Evolutionary conservation across 2,888 invertebrate genomes (phyloP).

Genomic region (Osmoderma eremita): DNA sequence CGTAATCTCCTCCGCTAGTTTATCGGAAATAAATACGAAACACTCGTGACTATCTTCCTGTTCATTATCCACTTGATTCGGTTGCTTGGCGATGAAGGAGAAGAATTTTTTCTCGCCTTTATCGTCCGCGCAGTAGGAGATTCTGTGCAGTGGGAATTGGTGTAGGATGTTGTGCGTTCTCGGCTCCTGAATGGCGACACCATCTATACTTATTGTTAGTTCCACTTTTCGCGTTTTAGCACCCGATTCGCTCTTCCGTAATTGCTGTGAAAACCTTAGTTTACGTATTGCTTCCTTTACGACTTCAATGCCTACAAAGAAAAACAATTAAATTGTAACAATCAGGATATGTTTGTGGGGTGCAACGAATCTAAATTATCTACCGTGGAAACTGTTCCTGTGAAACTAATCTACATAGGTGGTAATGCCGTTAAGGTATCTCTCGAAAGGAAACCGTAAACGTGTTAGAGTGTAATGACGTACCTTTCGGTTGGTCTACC

Average conservation of each 20-base stretch:
- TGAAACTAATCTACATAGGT: no score
- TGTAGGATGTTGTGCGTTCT: constrained; percentile 84
- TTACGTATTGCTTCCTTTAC: constrained; percentile 98
- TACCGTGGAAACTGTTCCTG: no score
- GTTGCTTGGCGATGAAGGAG: constrained; percentile 90
- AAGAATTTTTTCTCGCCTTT: constrained; percentile 98
- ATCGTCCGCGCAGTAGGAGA: constrained; percentile 99
- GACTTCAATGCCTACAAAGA: constrained; percentile 81
- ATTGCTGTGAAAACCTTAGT: constrained; percentile 91
- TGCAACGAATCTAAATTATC: no score
- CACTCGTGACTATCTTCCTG: constrained; percentile 87
- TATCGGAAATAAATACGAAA: constrained; percentile 97
- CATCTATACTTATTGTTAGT: constrained; percentile 96
- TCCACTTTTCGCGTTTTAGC: constrained; percentile 92
- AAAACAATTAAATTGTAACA: constrained; percentile 18
- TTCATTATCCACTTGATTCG: constrained; percentile 65
- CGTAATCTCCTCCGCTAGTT: constrained; percentile 97
- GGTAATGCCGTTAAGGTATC: background rate
- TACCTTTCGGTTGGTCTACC: constrained; percentile 93
- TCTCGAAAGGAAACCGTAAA: background rate
- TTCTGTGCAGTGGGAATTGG: constrained; percentile 96
- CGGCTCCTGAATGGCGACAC: constrained; percentile 89
- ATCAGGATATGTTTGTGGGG: no score
- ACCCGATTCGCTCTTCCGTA: constrained; percentile 90
- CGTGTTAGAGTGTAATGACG: background rate